Percentiles rank a stretch among this genome's conserved stretches.
These are phyloP conservation scores for Perccottus glenii DNA, from an alignment of 2,113 vertebrate species.

Conservation along the genomic window DNA sequence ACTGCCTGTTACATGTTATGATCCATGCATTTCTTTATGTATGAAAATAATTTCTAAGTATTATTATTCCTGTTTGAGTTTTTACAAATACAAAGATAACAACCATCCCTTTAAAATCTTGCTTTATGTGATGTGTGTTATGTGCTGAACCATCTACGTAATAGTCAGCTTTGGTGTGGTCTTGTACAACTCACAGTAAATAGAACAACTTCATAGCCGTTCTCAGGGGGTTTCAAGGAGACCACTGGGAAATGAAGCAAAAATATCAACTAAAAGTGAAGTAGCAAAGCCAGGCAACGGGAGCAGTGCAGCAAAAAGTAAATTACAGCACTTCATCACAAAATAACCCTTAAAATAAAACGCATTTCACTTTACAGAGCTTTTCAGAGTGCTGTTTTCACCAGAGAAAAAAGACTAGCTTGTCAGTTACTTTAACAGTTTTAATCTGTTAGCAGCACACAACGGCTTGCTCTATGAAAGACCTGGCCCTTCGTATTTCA, in stretches of 20 bases:
- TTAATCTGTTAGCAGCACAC: slow-evolving; percentile 49
- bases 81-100: slow-evolving; percentile 2
- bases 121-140: neutral
- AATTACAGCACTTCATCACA: slow-evolving; percentile 51
- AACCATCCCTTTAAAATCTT: neutral
- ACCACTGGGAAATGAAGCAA: slow-evolving; percentile 47
- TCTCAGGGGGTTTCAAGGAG: slow-evolving; percentile 14
- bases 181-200: slow-evolving; percentile 24
- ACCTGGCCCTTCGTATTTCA: neutral
- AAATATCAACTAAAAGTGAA: slow-evolving; percentile 17
- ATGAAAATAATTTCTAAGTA: neutral
- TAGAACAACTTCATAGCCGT: slow-evolving; percentile 28
- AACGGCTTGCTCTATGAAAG: slow-evolving; percentile 8
- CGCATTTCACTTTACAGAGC: slow-evolving; percentile 12
- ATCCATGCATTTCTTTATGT: no score
- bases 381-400: slow-evolving; percentile 6
- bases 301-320: slow-evolving; percentile 34
- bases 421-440: slow-evolving; percentile 41
- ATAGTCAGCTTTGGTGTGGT: slow-evolving; percentile 12
- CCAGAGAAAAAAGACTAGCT: slow-evolving; percentile 32
- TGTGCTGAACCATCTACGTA: neutral
- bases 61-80: neutral
- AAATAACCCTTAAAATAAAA: slow-evolving; percentile 44
- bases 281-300: neutral
- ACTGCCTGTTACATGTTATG: no score